phyloP scores from a whole-genome alignment of 2,113 vertebrate genomes.

The Natator depressus region DNA sequence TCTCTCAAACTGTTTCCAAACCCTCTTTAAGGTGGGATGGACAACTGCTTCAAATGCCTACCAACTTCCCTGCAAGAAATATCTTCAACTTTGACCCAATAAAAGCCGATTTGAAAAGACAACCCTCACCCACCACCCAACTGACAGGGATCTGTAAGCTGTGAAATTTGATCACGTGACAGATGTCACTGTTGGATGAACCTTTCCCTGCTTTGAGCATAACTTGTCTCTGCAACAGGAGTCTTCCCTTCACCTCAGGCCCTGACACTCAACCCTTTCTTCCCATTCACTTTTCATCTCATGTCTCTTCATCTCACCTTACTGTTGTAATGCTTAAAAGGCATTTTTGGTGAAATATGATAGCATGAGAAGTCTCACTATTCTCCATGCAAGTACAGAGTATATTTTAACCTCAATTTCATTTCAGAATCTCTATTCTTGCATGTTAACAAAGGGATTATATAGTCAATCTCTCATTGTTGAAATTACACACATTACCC shows the following conservation, averaged over 20 bases:
- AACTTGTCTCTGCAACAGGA: not conserved
- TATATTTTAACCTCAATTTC: not conserved
- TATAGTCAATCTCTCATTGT: not conserved
- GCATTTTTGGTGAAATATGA: not conserved
- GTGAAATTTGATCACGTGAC: not conserved
- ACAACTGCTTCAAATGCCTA: not conserved
- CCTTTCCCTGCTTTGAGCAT: not conserved
- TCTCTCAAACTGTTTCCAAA: not conserved
- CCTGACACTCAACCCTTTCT: not conserved
- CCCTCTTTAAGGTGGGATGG: not conserved
- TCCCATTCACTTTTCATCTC: not conserved
- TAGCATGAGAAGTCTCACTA: not conserved
- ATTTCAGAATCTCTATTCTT: not conserved
- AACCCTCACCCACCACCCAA: not conserved
- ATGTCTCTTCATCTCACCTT: not conserved
- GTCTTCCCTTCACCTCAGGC: not conserved
- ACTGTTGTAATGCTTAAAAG: not conserved
- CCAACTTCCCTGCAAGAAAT: not conserved
- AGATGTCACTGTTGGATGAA: not conserved
- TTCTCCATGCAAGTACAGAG: not conserved
- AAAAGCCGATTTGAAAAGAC: not conserved
- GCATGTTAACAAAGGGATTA: not conserved
- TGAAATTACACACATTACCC: not conserved
- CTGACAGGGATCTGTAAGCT: not conserved
- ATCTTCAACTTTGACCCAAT: not conserved